Evolutionary conservation across 1,140 invertebrate genomes (phyloP).

Genomic region (Bombus ignitus): DNA sequence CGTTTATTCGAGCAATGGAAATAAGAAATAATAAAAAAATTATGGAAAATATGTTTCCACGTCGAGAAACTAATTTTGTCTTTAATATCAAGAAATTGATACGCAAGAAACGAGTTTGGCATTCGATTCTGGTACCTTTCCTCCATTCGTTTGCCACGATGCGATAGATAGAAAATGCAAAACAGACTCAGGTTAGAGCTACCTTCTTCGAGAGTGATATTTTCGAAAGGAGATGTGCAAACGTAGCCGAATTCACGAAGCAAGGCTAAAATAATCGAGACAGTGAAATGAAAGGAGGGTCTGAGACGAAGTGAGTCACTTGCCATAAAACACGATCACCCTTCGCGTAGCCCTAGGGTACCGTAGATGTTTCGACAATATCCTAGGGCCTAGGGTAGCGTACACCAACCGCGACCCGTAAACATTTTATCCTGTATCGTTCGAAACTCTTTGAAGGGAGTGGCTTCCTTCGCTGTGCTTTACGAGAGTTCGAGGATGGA

Average conservation of each 20-base stretch:
- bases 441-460: slow-evolving; percentile 5
- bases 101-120: not conserved
- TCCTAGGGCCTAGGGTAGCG: not conserved
- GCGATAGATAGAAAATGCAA: not conserved
- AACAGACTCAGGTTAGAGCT: not conserved
- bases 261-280: slow-evolving; percentile 36
- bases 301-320: slow-evolving; percentile 62
- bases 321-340: slow-evolving; percentile 67
- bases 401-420: not conserved
- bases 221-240: slow-evolving; percentile 41
- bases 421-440: not conserved
- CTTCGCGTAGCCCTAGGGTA: slow-evolving; percentile 47
- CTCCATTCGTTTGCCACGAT: fast-evolving
- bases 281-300: slow-evolving; percentile 31
- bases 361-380: slow-evolving; percentile 33
- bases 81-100: too few species aligned
- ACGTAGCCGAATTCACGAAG: slow-evolving; percentile 22
- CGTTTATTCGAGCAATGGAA: too few species aligned
- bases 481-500: not conserved
- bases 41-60: too few species aligned
- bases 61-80: too few species aligned
- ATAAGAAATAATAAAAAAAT: too few species aligned
- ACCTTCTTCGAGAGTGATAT: not conserved
- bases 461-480: not conserved
- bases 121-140: not conserved